Evolutionary conservation across 2,888 invertebrate species (phyloP).

Genomic region (Operophtera brumata): DNA sequence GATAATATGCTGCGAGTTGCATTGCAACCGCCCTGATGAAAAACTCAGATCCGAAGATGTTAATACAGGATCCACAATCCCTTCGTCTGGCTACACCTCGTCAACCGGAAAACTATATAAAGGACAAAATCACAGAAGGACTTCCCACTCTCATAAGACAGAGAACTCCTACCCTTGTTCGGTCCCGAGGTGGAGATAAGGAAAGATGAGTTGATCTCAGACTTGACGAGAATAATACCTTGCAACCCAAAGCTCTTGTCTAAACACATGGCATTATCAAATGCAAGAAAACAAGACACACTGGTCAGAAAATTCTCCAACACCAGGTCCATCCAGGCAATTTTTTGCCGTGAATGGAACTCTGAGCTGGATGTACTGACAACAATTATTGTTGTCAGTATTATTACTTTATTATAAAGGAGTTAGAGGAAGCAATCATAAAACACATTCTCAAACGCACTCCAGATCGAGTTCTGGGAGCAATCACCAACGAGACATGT

Average conservation of each 20-base stretch:
- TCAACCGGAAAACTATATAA: neutral
- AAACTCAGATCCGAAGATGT: neutral
- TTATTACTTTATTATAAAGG: too few species aligned
- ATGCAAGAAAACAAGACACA: neutral
- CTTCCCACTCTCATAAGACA: neutral
- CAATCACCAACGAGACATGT: too few species aligned
- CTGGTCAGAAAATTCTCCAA: neutral
- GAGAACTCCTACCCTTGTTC: neutral
- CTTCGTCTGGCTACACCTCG: neutral
- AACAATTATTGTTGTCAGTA: too few species aligned
- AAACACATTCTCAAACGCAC: too few species aligned
- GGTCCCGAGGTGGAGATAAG: neutral
- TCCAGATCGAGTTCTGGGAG: too few species aligned
- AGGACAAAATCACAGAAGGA: neutral
- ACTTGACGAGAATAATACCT: neutral
- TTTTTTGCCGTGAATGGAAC: too few species aligned
- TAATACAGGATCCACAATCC: neutral
- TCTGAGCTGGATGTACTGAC: too few species aligned
- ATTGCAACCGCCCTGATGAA: neutral
- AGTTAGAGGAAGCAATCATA: too few species aligned
- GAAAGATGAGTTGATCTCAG: neutral
- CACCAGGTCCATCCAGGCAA: too few species aligned
- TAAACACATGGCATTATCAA: neutral
- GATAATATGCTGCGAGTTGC: neutral
- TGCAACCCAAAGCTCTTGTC: neutral